These are phyloP conservation scores for Phaetusa simplex DNA, from an alignment of 2,113 vertebrate genomes.

Conservation along the genomic window DNA sequence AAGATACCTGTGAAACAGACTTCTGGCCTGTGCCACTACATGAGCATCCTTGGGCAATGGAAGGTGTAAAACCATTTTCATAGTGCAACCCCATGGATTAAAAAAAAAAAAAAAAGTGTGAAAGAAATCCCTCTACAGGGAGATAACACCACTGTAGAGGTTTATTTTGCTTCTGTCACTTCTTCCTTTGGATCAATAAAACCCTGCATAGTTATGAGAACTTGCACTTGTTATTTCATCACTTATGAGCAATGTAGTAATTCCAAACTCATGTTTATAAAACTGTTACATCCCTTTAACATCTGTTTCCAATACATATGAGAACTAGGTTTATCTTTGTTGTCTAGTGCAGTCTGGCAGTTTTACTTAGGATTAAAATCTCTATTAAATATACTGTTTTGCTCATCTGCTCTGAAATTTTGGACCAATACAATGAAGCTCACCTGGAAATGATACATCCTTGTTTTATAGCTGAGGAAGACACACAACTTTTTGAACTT, in stretches of 20 bases:
- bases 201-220: neutral
- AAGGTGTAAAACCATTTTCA: neutral
- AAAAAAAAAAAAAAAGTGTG: neutral
- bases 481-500: neutral
- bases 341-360: neutral
- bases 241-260: neutral
- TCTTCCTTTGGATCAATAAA: neutral
- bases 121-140: neutral
- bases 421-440: neutral
- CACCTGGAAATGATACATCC: neutral
- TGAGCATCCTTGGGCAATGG: rapidly evolving
- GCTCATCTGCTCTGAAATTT: neutral
- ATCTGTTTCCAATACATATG: constrained; percentile 1
- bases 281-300: neutral
- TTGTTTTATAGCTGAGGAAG: neutral
- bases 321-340: neutral
- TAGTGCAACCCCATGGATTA: neutral
- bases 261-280: constrained; percentile 5
- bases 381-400: neutral
- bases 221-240: constrained; percentile 4
- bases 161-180: neutral
- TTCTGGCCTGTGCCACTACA: neutral
- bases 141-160: neutral
- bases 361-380: neutral
- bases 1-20: neutral